Percentiles rank a stretch among this genome's conserved stretches.
Conservation (phyloP, 2,113 vertebrate genomes). For the Nanorana parkeri region DNA sequence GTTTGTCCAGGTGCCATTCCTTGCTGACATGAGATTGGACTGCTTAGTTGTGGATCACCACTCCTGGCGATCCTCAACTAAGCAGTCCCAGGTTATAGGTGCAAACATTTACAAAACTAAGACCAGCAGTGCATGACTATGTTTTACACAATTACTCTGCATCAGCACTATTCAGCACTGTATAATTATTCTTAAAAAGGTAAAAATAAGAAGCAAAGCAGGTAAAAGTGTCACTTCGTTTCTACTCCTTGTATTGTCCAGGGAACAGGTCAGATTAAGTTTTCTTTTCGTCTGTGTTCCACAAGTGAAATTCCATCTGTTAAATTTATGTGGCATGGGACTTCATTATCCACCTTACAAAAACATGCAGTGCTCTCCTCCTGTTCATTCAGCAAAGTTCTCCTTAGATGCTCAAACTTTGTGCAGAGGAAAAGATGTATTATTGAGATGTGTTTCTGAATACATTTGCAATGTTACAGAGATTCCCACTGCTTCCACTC, state of each 20-base stretch:
- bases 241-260: background rate
- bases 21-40: too few species aligned
- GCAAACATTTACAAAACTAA: too few species aligned
- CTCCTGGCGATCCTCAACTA: too few species aligned
- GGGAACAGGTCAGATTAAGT: conserved; percentile 20
- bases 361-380: conserved; percentile 19
- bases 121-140: too few species aligned
- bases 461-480: conserved; percentile 40
- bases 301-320: conserved; percentile 19
- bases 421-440: conserved; percentile 30
- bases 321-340: conserved; percentile 20
- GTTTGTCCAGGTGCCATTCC: too few species aligned
- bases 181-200: too few species aligned
- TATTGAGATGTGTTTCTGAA: conserved; percentile 48
- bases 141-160: too few species aligned
- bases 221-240: background rate
- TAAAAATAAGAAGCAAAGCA: too few species aligned
- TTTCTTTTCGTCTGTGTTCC: background rate
- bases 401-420: conserved; percentile 11
- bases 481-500: conserved; percentile 28
- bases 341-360: conserved; percentile 29
- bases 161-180: too few species aligned
- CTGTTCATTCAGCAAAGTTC: conserved; percentile 30
- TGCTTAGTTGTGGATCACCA: too few species aligned
- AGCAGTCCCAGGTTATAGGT: too few species aligned